Conservation (phyloP, 2,888 invertebrate species). For the Boloria euphrosyne region DNA sequence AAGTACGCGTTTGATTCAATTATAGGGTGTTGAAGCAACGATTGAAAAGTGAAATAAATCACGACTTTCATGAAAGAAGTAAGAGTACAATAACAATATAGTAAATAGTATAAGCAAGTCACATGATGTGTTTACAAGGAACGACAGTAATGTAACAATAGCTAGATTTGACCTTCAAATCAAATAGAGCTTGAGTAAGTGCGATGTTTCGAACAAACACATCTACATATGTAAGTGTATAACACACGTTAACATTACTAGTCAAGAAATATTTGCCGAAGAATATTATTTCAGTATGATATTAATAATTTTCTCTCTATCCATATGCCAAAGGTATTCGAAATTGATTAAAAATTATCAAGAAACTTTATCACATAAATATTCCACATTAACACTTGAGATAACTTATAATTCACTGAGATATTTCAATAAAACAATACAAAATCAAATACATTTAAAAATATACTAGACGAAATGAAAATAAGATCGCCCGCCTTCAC, state of each 20-base stretch:
- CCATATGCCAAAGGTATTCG: not conserved
- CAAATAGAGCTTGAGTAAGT: slow-evolving; percentile 46
- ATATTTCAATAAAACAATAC: not conserved
- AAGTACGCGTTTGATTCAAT: slow-evolving; percentile 57
- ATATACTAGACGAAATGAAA: slow-evolving; percentile 23
- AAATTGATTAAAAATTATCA: not conserved
- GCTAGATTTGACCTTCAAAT: slow-evolving; percentile 63
- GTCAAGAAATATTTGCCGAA: not conserved
- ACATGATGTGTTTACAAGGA: slow-evolving; percentile 42
- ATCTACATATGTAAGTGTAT: slow-evolving; percentile 16
- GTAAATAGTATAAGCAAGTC: slow-evolving; percentile 30
- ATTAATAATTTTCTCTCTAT: slow-evolving; percentile 4
- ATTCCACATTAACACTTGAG: not conserved
- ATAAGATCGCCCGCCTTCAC: slow-evolving; percentile 37
- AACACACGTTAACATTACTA: not conserved
- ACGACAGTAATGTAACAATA: slow-evolving; percentile 55
- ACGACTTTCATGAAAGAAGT: slow-evolving; percentile 52
- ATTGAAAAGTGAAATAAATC: slow-evolving; percentile 66
- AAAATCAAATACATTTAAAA: slow-evolving; percentile 16
- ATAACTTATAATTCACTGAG: not conserved
- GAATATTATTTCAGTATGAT: not conserved
- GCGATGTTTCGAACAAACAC: slow-evolving; percentile 56
- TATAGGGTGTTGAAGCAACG: slow-evolving; percentile 55
- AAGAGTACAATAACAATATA: slow-evolving; percentile 41
- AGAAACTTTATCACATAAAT: not conserved